These are phyloP conservation scores for Phylloscopus whistleri DNA, from an alignment of 2,113 vertebrate genomes.

Conservation along the genomic window DNA sequence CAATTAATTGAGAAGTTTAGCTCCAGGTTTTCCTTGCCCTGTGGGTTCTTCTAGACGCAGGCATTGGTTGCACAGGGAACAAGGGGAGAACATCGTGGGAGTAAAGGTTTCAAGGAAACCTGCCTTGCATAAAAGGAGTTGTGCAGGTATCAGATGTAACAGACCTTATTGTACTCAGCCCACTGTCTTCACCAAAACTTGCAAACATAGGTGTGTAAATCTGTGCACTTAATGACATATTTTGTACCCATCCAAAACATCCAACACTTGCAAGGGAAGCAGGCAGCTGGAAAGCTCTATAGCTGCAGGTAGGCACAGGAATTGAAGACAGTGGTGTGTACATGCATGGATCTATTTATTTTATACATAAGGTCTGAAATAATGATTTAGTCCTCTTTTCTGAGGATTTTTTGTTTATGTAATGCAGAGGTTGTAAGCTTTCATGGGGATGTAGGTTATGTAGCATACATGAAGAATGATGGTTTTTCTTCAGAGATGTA, in stretches of 20 bases:
- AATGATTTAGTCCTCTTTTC: not conserved
- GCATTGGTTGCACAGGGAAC: not conserved
- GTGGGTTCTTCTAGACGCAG: not conserved
- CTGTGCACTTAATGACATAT: rapidly evolving
- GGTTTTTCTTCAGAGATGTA: not conserved
- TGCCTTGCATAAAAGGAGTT: not conserved
- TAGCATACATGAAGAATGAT: not conserved
- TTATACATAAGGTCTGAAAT: not conserved
- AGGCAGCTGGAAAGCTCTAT: not conserved
- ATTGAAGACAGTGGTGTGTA: not conserved
- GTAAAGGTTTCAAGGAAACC: not conserved
- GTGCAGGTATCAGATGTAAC: not conserved
- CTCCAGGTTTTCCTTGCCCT: not conserved
- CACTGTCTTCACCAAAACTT: not conserved
- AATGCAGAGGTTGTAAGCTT: not conserved
- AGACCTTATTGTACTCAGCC: not conserved
- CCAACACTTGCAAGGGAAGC: not conserved
- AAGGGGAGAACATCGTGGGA: not conserved
- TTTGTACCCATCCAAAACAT: not conserved
- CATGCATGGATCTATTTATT: not conserved
- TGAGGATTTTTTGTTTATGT: not conserved
- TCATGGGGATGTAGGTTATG: not conserved
- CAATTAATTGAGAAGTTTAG: not conserved
- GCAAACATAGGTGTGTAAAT: not conserved
- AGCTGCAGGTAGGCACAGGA: not conserved